Base-by-base conservation (phyloP, 2,888 invertebrate species). In the Lepeophtheirus nordmannii region DNA sequence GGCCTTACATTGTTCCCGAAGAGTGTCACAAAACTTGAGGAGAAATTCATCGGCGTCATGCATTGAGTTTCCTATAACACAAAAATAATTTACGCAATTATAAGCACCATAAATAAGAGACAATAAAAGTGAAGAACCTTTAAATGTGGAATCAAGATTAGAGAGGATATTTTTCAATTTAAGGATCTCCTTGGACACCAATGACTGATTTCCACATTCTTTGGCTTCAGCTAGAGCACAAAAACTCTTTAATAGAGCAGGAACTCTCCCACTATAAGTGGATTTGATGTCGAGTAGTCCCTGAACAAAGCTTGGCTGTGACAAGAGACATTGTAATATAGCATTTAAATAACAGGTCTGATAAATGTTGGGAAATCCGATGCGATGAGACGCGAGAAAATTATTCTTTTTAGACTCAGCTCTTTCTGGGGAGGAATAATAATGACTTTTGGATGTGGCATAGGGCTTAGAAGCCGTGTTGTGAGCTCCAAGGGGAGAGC, bases 141-240 rank as follows among this genome's bases (percentile, higher is more conserved):
- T 46, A 46, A 46, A 46, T n/a, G 53, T 46, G 17, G 53, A 46
- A 17, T 46, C 53, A n/a, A 46, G 53, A 46, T 46, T 46, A 46
- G 53, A 46, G 8, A 46, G 53, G 14, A 46, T 46, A 46, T 46
- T 46, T 46, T 46, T 46, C n/a, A 46, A 17, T 8, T 46, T 46
- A 8, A 46, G 53, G 14, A 46, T 46, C 17, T 46, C 53, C 8
- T 46, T 46, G 53, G 53, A 46, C n/a, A 46, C 53, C 7, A 46
- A 46, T 14, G n/a, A 14, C 17, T 46, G 53, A 17, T 46, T 46
- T 46, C 53, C 53, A n/a, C 17, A 14, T 46, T 46, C 53, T 17
- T 46, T 46, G 53, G 53, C 53, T 8, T 46, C 53, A n/a, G 53
- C 53, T 3, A 46, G 53, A 17, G 53, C 14, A 17, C 53, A 46